These are phyloP conservation scores for Hypotaenidia okinawae DNA, from an alignment of 2,797 vertebrate genomes.

Conservation along the genomic window DNA sequence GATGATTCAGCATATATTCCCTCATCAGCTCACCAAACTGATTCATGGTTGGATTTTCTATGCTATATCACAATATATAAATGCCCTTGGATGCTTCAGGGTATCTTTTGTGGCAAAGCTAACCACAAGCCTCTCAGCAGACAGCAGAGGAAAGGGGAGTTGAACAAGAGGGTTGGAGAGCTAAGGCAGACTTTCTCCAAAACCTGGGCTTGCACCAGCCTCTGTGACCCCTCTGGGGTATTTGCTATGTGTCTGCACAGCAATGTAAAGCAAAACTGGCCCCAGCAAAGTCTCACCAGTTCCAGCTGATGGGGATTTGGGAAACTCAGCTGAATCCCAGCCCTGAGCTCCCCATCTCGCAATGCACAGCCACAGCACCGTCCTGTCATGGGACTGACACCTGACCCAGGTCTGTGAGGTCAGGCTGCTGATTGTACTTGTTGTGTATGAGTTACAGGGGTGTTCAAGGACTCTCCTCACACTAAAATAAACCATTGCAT, in stretches of 20 bases:
- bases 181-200: not conserved
- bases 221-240: not conserved
- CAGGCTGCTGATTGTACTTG: not conserved
- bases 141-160: not conserved
- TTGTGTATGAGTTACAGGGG: conserved; percentile 34
- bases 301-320: not conserved
- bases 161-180: not conserved
- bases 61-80: not conserved
- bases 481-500: conserved; percentile 6
- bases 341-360: not conserved
- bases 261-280: not conserved
- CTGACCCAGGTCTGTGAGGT: not conserved
- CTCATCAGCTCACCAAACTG: not conserved
- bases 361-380: rapidly evolving
- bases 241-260: not conserved
- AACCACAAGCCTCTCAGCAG: not conserved
- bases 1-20: not conserved
- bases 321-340: not conserved
- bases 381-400: not conserved
- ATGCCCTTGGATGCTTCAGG: not conserved
- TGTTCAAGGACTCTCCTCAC: conserved; percentile 42
- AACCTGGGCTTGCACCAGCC: not conserved
- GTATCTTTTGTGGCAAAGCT: not conserved
- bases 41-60: not conserved
- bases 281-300: not conserved